These are phyloP conservation scores for Carassius auratus DNA, from an alignment of 2,113 vertebrate species.

Conservation along the genomic window DNA sequence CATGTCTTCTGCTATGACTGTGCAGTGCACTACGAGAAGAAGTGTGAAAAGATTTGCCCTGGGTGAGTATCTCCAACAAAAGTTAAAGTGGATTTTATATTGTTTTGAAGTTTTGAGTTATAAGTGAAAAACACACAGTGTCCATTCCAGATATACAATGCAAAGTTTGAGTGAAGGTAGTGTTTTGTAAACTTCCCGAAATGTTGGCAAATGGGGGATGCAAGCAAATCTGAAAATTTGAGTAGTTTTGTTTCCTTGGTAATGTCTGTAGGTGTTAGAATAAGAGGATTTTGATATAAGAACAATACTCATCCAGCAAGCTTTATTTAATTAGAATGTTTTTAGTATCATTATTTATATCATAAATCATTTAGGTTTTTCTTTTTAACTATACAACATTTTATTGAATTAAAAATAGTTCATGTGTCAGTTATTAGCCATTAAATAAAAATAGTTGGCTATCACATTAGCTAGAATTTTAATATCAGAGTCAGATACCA, in stretches of 20 bases:
- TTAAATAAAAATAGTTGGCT: no score
- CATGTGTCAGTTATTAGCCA: no score
- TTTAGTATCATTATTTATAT: not conserved
- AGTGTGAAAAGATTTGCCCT: slow-evolving; percentile 96
- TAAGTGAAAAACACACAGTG: not conserved
- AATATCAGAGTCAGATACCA: no score
- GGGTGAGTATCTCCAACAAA: slow-evolving; percentile 79
- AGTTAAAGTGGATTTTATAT: not conserved
- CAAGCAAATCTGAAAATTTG: not conserved
- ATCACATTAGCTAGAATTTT: no score
- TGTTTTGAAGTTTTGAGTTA: not conserved
- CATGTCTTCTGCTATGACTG: slow-evolving; percentile 99
- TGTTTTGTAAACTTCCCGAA: not conserved
- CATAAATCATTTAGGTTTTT: not conserved
- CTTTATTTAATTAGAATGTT: not conserved
- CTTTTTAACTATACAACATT: no score
- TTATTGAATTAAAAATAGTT: no score
- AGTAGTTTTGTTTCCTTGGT: not conserved
- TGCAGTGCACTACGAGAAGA: slow-evolving; percentile 96
- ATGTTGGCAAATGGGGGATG: not conserved
- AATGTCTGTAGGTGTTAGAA: not conserved
- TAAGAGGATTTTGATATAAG: not conserved
- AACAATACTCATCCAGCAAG: not conserved
- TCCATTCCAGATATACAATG: not conserved
- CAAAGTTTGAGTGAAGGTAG: not conserved